Conservation (phyloP, 2,797 vertebrate species). For the Sebastes ruberrimus region DNA sequence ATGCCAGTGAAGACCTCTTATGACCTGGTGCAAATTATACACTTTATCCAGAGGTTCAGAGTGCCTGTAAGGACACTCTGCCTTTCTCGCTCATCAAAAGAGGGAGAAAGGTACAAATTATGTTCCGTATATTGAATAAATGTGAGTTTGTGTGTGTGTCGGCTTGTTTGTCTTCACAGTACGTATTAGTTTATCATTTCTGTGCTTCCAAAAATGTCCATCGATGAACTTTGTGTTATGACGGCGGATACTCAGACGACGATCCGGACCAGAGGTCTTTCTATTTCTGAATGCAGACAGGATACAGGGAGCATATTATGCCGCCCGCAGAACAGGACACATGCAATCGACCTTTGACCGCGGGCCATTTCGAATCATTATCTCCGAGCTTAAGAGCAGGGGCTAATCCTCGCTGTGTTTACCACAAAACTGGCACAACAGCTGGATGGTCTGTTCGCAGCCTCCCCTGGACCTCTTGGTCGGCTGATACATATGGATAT, state of each 20-base stretch:
- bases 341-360: slow-evolving; percentile 62
- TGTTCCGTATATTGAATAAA: neutral
- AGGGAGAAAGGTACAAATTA: neutral
- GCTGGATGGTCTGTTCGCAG: slow-evolving; percentile 70
- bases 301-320: slow-evolving; percentile 40
- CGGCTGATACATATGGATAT: slow-evolving; percentile 42
- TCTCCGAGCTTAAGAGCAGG: slow-evolving; percentile 61
- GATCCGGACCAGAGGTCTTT: slow-evolving; percentile 32
- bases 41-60: slow-evolving; percentile 17
- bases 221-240: slow-evolving; percentile 12
- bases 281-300: slow-evolving; percentile 50
- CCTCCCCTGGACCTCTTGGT: slow-evolving; percentile 30
- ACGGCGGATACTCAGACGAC: neutral
- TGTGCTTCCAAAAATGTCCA: slow-evolving; percentile 6
- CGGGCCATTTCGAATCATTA: slow-evolving; percentile 67
- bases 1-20: slow-evolving; percentile 10
- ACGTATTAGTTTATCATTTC: slow-evolving; percentile 13
- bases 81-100: neutral
- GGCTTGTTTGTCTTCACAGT: neutral
- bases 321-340: slow-evolving; percentile 45
- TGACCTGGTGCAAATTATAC: slow-evolving; percentile 40
- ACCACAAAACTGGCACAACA: slow-evolving; percentile 72
- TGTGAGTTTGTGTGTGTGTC: neutral
- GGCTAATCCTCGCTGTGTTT: slow-evolving; percentile 75
- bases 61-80: neutral